A percentile compares a stretch with the other conserved stretches of the same genome.
These are phyloP conservation scores for Mirounga angustirostris DNA, from an alignment of 2,113 vertebrate species.

Conservation along the genomic window DNA sequence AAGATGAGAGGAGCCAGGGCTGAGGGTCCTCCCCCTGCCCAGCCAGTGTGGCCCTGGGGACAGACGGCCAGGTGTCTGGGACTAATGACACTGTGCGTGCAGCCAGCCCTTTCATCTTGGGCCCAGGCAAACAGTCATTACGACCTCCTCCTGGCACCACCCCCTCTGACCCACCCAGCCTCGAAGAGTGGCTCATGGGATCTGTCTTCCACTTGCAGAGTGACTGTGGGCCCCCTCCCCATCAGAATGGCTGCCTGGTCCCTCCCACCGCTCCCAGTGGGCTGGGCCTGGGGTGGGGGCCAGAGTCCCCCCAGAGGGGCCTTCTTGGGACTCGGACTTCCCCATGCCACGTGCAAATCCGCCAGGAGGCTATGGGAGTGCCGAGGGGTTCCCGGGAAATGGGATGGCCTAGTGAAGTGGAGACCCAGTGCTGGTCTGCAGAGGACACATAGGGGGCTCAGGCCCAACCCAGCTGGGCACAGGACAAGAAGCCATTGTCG, in stretches of 20 bases:
- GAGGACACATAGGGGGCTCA: no score
- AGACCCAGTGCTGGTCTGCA: neutral
- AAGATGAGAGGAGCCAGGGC: neutral
- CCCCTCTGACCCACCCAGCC: accelerated
- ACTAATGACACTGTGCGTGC: neutral
- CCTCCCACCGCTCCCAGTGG: neutral
- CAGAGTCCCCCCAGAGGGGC: neutral
- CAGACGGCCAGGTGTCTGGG: neutral
- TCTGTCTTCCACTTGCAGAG: neutral
- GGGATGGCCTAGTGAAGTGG: neutral
- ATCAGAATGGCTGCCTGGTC: neutral
- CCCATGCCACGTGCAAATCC: neutral
- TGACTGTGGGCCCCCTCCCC: neutral
- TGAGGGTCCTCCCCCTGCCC: neutral
- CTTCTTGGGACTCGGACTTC: neutral
- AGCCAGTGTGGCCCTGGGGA: neutral
- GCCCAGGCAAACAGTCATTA: constrained; percentile 4
- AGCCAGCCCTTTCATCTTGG: neutral
- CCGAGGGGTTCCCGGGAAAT: neutral
- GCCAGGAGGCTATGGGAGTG: accelerated
- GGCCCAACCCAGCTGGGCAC: neutral
- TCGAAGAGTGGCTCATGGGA: neutral
- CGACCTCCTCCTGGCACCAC: neutral
- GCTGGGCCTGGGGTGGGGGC: neutral
- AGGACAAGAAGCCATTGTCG: neutral